Base-by-base conservation (phyloP, 53 echinoderm and acorn worm species). In the Zoroaster sp. region DNA sequence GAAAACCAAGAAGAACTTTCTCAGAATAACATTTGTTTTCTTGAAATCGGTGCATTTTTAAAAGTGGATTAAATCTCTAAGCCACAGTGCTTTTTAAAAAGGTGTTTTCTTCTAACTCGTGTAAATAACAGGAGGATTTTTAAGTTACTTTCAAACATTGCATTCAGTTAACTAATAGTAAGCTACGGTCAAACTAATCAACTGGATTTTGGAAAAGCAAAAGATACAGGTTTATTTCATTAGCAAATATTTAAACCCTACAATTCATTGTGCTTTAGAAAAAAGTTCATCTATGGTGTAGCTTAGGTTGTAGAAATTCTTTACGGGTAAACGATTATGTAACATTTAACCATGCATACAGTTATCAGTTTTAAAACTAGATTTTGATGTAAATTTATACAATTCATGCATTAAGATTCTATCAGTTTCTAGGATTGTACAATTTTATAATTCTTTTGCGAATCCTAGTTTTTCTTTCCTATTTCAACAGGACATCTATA, bases 311-410 rank as follows among this genome's bases (percentile, higher is more conserved):
- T 18, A 45, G 71, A 85, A 70, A 71, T 71, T 47, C 47, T 44
- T 71, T 59, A 59, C 63, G 28, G 28, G 8, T 59, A 59, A 70
- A 12, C 68, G 44, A 49, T 85, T 71, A 81, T 42, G 35, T 45
- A 70, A 85, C 47, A 69, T 49, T 70, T 70, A 85, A 85, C 85
- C 85, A 85, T 85, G 85, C 85, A 71, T 71, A 85, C 85, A 85
- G 34, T 85, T 25, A 85, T 85, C 9, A 85, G 40, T 83, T 38
- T 83, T 68, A 13, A 67, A 51, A 47, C 36, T 46, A 69, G 70
- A 85, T 69, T 69, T 43, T 45, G 85, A 47, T 68, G 45, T 69
- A 34, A 71, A 47, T 49, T 77, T 85, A 85, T 69, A 85, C 72
- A 71, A 35, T 45, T 85, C 85, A 85, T 85, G 85, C 85, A 85